These are phyloP conservation scores for Sciaenops ocellatus DNA, from an alignment of 2,797 vertebrate genomes.

Conservation along the genomic window DNA sequence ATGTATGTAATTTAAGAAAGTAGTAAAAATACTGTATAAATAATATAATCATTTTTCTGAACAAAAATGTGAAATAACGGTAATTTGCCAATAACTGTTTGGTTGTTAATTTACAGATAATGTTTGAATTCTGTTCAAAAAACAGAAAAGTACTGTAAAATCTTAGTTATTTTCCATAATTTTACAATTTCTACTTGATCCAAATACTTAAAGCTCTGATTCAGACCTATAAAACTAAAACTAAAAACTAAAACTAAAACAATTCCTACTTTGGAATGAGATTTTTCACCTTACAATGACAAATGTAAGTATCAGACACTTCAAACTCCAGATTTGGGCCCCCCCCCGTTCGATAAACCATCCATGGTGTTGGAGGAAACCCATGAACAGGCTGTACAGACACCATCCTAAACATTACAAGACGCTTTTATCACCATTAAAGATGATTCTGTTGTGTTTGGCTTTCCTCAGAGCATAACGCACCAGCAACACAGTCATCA, in stretches of 20 bases:
- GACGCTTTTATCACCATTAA: background rate
- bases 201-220: no score
- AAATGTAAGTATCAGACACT: background rate
- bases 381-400: background rate
- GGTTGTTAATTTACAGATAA: no score
- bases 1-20: no score
- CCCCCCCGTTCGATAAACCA: background rate
- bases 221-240: background rate
- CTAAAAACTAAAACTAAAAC: background rate
- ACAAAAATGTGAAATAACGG: no score
- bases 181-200: background rate
- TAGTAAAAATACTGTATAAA: no score
- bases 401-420: background rate
- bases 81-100: no score
- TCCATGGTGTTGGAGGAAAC: background rate
- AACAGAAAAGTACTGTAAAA: no score
- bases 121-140: no score
- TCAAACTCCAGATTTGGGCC: no score
- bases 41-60: no score
- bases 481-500: conserved; percentile 7
- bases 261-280: background rate
- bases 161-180: no score
- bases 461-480: background rate
- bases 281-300: background rate
- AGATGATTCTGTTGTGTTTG: background rate